Conservation (phyloP, 2,797 vertebrate genomes). For the Tachyglossus aculeatus region DNA sequence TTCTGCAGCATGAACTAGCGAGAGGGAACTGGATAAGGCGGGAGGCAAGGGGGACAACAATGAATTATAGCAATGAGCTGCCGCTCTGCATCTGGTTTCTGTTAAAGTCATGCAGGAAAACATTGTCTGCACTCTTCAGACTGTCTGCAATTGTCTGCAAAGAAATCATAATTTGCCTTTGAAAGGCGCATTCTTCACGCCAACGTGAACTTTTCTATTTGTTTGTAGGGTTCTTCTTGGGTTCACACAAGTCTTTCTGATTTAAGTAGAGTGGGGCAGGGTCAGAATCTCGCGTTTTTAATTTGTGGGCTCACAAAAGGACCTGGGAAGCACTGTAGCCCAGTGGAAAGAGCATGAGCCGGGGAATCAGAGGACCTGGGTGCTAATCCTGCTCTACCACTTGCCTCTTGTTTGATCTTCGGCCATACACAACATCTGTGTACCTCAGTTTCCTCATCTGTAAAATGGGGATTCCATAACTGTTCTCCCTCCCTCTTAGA, state of each 20-base stretch:
- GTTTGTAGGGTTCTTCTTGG: not conserved
- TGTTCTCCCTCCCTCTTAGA: too few species aligned
- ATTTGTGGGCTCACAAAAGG: not conserved
- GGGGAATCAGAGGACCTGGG: too few species aligned
- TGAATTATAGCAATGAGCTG: not conserved
- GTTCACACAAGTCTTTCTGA: not conserved
- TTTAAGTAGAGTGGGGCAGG: not conserved
- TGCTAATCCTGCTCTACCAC: too few species aligned
- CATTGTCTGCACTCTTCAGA: not conserved
- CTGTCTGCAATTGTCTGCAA: not conserved
- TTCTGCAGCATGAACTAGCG: slow-evolving; percentile 19
- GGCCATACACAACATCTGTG: too few species aligned
- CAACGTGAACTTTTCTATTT: not conserved
- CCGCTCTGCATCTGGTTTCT: slow-evolving; percentile 36
- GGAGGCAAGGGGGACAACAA: not conserved
- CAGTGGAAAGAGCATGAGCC: too few species aligned
- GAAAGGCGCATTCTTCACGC: not conserved
- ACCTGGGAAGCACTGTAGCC: not conserved
- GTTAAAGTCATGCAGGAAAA: not conserved
- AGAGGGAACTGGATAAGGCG: not conserved
- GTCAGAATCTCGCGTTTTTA: not conserved
- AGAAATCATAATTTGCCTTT: not conserved
- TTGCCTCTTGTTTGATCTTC: too few species aligned
- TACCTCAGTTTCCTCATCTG: too few species aligned
- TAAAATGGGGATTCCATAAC: too few species aligned